Conservation (phyloP, 2,797 vertebrate genomes). For the Acrossocheilus fasciatus region DNA sequence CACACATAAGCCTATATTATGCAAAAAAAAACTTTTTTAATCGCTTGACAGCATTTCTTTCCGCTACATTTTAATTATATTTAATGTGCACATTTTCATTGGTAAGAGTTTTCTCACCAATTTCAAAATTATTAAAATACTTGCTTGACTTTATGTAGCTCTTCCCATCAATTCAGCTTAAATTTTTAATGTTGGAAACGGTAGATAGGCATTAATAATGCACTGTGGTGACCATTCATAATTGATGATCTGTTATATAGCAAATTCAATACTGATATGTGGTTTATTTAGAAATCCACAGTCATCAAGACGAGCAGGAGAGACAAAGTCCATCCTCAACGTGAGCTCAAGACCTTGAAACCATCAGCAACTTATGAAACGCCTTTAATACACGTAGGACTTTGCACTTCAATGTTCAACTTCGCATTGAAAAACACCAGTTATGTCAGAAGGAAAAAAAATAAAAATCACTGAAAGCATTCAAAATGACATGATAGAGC, state of each 20-base stretch:
- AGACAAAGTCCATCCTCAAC: not conserved
- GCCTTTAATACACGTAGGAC: not conserved
- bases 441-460: not conserved
- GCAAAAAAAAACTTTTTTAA: no score
- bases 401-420: not conserved
- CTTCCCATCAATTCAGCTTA: conserved; percentile 52
- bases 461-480: not conserved
- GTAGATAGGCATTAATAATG: conserved; percentile 57
- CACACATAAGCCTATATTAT: no score
- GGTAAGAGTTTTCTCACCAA: conserved; percentile 9
- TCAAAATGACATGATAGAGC: not conserved
- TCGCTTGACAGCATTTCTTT: no score
- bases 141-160: conserved; percentile 53
- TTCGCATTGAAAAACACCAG: not conserved
- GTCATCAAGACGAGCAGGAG: not conserved
- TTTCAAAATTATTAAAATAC: conserved; percentile 33
- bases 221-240: conserved; percentile 46
- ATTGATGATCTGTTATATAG: conserved; percentile 48
- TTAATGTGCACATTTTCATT: not conserved
- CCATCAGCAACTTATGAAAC: not conserved
- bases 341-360: conserved; percentile 22
- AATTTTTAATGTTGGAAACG: conserved; percentile 53
- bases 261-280: conserved; percentile 20
- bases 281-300: conserved; percentile 28
- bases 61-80: not conserved